These are phyloP conservation scores for Bolinopsis microptera DNA, from an alignment of 37 sponge, comb jelly and placozoan species.

Conservation along the genomic window DNA sequence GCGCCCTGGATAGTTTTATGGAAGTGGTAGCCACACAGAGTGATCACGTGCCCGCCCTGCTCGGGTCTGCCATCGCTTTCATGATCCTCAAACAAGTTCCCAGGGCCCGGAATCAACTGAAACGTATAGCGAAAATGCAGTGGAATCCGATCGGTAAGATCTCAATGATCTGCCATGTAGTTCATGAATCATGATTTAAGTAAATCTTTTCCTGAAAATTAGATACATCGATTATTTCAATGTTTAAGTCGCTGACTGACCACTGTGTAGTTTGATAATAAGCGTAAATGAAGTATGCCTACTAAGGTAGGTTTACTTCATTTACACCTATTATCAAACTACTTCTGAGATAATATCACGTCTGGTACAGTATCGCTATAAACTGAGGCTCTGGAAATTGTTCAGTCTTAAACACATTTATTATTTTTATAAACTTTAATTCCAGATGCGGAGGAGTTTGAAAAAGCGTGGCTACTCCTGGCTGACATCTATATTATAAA, in stretches of 20 bases:
- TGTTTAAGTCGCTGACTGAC: too few species aligned
- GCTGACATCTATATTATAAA: slow-evolving; percentile 92
- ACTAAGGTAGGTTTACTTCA: too few species aligned
- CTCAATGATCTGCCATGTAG: background rate
- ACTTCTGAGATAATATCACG: too few species aligned
- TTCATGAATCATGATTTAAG: background rate
- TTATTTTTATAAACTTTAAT: too few species aligned
- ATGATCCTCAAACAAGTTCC: slow-evolving; percentile 89
- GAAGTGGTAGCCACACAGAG: slow-evolving; percentile 77
- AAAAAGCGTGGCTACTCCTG: slow-evolving; percentile 87
- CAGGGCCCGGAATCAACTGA: slow-evolving; percentile 90
- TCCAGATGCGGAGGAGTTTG: slow-evolving; percentile 82
- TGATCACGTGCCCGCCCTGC: slow-evolving; percentile 74
- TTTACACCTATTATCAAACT: too few species aligned
- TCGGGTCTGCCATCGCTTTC: slow-evolving; percentile 89
- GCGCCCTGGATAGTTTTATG: slow-evolving; percentile 74
- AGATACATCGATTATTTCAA: too few species aligned
- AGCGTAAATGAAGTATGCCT: too few species aligned
- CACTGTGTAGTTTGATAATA: too few species aligned
- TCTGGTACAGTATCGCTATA: too few species aligned
- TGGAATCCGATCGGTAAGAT: slow-evolving; percentile 73
- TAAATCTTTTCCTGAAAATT: background rate
- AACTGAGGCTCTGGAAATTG: too few species aligned
- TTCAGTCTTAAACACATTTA: too few species aligned
- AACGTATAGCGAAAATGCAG: slow-evolving; percentile 83